phyloP scores from a whole-genome alignment of 2,888 invertebrate genomes.

The Eilema depressum region DNA sequence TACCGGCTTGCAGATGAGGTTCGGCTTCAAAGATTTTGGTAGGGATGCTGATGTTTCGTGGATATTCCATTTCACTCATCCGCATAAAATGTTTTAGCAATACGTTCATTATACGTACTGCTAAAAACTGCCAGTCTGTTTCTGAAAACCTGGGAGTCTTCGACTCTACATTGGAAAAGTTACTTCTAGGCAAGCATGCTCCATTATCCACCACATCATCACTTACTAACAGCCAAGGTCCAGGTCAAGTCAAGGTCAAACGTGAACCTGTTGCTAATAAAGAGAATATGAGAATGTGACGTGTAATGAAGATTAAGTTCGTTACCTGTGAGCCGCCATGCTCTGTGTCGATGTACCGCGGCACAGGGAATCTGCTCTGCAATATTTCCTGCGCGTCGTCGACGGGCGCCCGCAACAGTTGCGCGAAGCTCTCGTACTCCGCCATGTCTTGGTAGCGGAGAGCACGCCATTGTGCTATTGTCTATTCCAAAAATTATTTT shows the following conservation, averaged over 20 bases:
- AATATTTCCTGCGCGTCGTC: slow-evolving; percentile 99
- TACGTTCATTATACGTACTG: too few species aligned
- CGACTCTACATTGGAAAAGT: too few species aligned
- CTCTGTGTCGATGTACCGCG: slow-evolving; percentile 99
- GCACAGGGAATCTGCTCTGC: slow-evolving; percentile 98
- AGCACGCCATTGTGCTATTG: slow-evolving; percentile 98
- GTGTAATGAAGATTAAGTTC: neutral
- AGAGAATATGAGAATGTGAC: too few species aligned
- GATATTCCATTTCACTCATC: too few species aligned
- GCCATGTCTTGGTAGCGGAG: slow-evolving; percentile 98
- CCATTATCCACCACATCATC: neutral
- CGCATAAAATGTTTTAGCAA: too few species aligned
- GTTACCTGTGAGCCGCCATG: slow-evolving; percentile 97
- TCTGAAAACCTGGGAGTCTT: too few species aligned
- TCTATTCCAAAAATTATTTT: slow-evolving; percentile 84
- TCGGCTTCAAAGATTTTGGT: neutral
- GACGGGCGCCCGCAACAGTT: slow-evolving; percentile 97
- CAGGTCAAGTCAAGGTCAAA: neutral
- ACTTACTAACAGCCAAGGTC: neutral
- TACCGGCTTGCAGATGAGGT: neutral
- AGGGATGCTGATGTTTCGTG: too few species aligned
- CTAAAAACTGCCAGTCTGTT: too few species aligned
- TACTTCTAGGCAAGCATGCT: too few species aligned
- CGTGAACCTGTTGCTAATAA: too few species aligned
- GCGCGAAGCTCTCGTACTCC: slow-evolving; percentile 99